Conservation (phyloP, 2,113 vertebrate genomes). For the Tautogolabrus adspersus region DNA sequence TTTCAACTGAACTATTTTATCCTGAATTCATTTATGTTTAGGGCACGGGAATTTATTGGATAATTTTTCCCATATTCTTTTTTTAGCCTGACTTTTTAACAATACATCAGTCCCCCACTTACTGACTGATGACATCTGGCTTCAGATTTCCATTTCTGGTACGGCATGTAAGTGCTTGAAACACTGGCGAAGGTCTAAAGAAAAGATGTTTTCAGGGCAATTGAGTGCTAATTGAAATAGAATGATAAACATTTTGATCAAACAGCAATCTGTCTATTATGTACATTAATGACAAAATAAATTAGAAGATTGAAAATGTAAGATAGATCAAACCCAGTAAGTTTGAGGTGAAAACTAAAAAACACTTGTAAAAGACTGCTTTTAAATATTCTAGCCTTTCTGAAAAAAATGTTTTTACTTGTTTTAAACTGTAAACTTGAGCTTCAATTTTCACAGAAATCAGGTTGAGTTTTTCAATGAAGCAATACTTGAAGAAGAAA, state of each 20-base stretch:
- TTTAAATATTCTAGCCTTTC: not conserved
- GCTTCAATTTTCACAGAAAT: constrained; percentile 1
- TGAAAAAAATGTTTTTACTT: not conserved
- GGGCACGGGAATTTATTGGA: no score
- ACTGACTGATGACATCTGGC: not conserved
- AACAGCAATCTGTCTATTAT: not conserved
- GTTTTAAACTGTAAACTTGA: constrained; percentile 10
- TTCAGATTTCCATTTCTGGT: no score
- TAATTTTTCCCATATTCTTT: not conserved
- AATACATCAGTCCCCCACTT: not conserved
- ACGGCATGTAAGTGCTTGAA: no score
- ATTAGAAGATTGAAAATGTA: no score
- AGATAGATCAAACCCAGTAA: not conserved
- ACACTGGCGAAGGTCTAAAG: no score
- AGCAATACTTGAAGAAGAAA: constrained; percentile 38
- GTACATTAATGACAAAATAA: not conserved
- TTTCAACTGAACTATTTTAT: not conserved
- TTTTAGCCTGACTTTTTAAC: not conserved
- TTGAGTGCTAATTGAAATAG: not conserved
- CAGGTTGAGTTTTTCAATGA: not conserved
- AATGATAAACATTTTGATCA: not conserved
- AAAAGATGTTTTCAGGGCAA: no score
- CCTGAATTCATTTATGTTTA: no score
- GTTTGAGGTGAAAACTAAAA: not conserved
- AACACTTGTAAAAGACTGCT: not conserved